Conservation (phyloP, 2,113 vertebrate genomes). For the Pelodiscus sinensis region DNA sequence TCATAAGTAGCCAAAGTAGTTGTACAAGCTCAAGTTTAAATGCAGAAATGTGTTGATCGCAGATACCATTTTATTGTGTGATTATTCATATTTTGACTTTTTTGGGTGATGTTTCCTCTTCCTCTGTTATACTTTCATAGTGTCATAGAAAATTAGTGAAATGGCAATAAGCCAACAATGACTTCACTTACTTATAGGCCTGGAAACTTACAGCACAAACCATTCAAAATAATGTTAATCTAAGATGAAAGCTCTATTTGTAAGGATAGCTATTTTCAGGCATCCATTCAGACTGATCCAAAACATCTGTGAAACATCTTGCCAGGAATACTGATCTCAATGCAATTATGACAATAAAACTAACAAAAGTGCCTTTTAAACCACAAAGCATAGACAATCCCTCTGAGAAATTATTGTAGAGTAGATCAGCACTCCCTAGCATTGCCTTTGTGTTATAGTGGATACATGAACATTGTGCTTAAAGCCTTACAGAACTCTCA, state of each 20-base stretch:
- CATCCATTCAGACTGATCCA: slow-evolving; percentile 27
- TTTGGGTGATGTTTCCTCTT: not conserved
- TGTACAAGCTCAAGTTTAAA: rapidly evolving
- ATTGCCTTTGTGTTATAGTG: not conserved
- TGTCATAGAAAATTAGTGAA: not conserved
- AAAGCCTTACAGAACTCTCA: not conserved
- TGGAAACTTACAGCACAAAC: slow-evolving; percentile 10
- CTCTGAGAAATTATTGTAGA: not conserved
- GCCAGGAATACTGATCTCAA: slow-evolving; percentile 1
- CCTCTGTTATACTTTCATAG: not conserved
- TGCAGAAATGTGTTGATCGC: rapidly evolving
- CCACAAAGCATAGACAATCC: not conserved
- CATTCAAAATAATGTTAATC: slow-evolving; percentile 2
- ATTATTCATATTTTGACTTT: not conserved
- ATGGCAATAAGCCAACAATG: slow-evolving; percentile 10
- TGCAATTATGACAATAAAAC: not conserved
- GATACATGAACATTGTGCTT: not conserved
- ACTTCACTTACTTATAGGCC: slow-evolving; percentile 44
- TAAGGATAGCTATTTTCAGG: slow-evolving; percentile 25
- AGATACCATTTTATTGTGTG: not conserved
- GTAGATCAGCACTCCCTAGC: not conserved
- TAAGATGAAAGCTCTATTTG: slow-evolving; percentile 44
- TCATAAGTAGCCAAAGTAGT: rapidly evolving
- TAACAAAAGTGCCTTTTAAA: not conserved
- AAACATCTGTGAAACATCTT: slow-evolving; percentile 45